Evolutionary conservation across 1,140 invertebrate species (phyloP), one percentile per base, ranked within the genome.

Genomic region (Drosophila tani): DNA sequence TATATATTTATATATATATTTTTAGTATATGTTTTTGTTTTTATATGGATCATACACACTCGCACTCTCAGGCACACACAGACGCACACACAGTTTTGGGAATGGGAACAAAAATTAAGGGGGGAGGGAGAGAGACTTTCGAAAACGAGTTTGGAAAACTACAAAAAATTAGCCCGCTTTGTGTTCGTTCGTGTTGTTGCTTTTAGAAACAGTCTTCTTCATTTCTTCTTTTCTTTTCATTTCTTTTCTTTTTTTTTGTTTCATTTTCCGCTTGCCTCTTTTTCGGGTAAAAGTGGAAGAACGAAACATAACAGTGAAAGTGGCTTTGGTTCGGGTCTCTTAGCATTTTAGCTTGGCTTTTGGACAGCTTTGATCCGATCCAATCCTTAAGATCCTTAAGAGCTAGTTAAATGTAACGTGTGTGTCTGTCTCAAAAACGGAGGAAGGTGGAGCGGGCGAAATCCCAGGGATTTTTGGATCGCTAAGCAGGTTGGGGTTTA

Each of bases 201-300:
- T 76, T 71, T 81, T 71, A 83, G 70, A 90, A 88, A 85, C 85
- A 90, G 85, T 88, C 85, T 90, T 81, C 79, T 81, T 79, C 67
- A 58, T 47, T 55, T 27, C 47, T 41, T 45, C 17, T 38, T 66
- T 62, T 51, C 12, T 50, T 56, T 73, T 35, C 32, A n/a, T n/a
- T n/a, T n/a, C n/a, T n/a, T n/a, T 51, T 24, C 27, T 79, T 58
- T 57, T 75, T 51, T 77, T 38, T 68, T 67, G 68, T 76, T 86
- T 74, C 70, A 35, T 71, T 79, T 59, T 69, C 73, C 53, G 60
- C 59, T 43, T 35, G 60, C 62, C 35, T 27, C 66, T 47, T 15
- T 5, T 6, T 55, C 17, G 8, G 35, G 19, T 56, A 35, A 41
- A 35, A 53, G 49, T 64, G 43, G 51, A 50, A 35, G 53, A 50